phyloP scores from a whole-genome alignment of 2,797 vertebrate genomes.

The Esox lucius region DNA sequence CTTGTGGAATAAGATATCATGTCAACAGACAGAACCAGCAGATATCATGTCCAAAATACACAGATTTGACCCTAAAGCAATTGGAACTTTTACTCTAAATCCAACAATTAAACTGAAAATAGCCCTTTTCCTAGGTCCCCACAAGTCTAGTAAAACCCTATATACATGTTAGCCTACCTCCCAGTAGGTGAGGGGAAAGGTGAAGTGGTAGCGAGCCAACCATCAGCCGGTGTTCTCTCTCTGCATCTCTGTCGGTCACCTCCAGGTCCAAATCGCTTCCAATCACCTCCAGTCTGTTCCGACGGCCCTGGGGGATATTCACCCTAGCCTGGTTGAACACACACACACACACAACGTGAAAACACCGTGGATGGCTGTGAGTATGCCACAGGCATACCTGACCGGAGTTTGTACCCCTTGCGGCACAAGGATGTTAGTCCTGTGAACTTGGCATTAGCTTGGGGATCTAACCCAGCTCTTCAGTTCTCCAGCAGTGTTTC shows the following conservation, averaged over 20 bases:
- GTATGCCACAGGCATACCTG: not conserved
- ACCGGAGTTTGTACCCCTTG: not conserved
- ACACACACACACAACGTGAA: not conserved
- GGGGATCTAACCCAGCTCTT: not conserved
- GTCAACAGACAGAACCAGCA: not conserved
- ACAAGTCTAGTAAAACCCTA: too few species aligned
- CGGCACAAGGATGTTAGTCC: too few species aligned
- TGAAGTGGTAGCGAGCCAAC: constrained; percentile 92
- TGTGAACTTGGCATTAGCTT: not conserved
- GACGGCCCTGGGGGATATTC: constrained; percentile 81
- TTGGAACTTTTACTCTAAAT: too few species aligned
- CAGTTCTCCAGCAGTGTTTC: not conserved
- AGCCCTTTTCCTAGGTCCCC: too few species aligned
- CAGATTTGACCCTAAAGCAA: too few species aligned
- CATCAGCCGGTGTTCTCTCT: constrained; percentile 81
- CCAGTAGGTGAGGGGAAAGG: constrained; percentile 90
- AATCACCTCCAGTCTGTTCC: constrained; percentile 73
- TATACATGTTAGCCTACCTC: constrained; percentile 75
- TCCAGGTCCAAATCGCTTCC: constrained; percentile 79
- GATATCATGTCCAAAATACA: too few species aligned
- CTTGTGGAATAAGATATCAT: constrained; percentile 1
- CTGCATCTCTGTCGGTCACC: constrained; percentile 63
- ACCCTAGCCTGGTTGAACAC: constrained; percentile 63
- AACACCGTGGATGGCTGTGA: not conserved
- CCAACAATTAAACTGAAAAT: too few species aligned